These are phyloP conservation scores for Delia radicum DNA, from an alignment of 1,140 invertebrate genomes.

Conservation along the genomic window DNA sequence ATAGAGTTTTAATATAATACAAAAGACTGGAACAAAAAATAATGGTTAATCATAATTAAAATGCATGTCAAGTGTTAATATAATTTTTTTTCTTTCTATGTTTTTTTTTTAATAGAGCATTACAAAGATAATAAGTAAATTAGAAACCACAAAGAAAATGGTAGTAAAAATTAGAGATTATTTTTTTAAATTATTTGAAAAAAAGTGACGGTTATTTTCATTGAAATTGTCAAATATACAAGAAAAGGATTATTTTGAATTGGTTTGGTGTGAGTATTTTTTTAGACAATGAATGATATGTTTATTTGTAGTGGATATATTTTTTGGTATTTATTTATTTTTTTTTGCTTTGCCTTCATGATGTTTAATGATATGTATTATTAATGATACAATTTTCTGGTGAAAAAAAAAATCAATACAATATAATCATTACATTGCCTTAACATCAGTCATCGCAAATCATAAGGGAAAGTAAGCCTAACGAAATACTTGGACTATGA, in stretches of 20 bases:
- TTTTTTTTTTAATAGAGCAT: background rate
- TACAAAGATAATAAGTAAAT: background rate
- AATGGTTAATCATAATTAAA: slow-evolving; percentile 11
- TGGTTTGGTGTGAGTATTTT: no score
- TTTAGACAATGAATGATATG: no score
- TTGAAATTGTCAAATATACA: no score
- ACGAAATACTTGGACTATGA: no score
- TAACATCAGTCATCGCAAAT: background rate
- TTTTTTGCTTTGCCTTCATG: no score
- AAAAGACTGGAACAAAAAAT: background rate
- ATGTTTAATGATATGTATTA: background rate
- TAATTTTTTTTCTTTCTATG: background rate
- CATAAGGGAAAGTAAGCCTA: background rate
- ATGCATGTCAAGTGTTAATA: slow-evolving; percentile 8
- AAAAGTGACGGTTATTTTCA: no score
- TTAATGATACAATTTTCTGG: background rate
- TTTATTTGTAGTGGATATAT: no score
- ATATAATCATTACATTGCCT: background rate
- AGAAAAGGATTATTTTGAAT: no score
- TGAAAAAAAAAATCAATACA: no score
- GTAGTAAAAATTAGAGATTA: background rate
- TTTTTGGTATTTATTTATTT: no score
- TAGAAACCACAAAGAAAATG: background rate
- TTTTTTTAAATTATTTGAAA: no score
- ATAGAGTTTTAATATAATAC: background rate